Base-by-base conservation (phyloP, 2,113 vertebrate genomes). In the Lophura nycthemera region DNA sequence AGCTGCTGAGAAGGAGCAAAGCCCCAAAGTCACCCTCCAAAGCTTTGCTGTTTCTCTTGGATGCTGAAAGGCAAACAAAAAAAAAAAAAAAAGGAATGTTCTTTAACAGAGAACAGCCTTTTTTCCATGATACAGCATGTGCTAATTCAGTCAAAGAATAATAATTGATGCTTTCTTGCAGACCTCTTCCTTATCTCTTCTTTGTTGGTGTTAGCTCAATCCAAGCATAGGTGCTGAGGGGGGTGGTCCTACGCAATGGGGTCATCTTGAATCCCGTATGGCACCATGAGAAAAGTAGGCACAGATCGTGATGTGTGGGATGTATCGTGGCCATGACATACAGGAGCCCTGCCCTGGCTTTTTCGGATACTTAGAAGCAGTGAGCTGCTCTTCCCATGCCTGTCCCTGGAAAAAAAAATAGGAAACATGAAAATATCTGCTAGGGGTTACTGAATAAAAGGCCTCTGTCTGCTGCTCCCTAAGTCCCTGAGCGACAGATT, bases 81-180 rank as follows among this genome's bases (percentile, higher is more conserved):
- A 32, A 18, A 59, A 50, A 47, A 47, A 47, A 32, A 8, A 29
- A 6, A 18, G 13, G 32, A 32, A 57, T 57, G 19, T 3, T 3
- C 32, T 66, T 43, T 73, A 12, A 66, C 42, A 42, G 19, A 59
- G 20, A 36, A 12, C 30, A 59, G 40, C 20, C 34, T 73, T 57
- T 50, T 65, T 50, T 73, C 17, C 48, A 5, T 42, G 59, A 73
- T 42, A 6, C 1, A 9, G 65, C 21, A 18, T 22, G 47, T 13
- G 6, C 19, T 59, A 6, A 20, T 34, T 19, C 25, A 36, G 16
- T 40, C 30, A 48, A 36, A 72, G 20, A 6, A 34, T 72, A 65
- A 16, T 11, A 48, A 12, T 6, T 40, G 6, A 19, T 10, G 0
- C 21, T 34, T 40, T 30, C 29, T 30, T 30, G 34, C 22, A 11